Evolutionary conservation across 2,797 vertebrate genomes (phyloP).

Genomic region (Darevskia nairensis): DNA sequence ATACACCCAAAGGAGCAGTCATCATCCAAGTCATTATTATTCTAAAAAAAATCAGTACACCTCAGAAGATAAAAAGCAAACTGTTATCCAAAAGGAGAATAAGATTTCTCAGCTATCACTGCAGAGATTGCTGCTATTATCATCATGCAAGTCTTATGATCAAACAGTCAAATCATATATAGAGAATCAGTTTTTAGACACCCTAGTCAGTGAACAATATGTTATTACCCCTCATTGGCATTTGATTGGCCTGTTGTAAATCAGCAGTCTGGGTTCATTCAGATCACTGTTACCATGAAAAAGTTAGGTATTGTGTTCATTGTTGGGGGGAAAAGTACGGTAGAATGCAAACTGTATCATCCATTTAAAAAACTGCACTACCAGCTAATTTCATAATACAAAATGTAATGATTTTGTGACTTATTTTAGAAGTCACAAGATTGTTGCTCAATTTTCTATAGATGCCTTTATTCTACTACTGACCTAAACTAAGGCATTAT

Average conservation of each 20-base stretch:
- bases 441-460: neutral
- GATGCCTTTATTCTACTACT: neutral
- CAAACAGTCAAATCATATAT: neutral
- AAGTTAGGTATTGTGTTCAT: no score
- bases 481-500: neutral
- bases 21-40: neutral
- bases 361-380: neutral
- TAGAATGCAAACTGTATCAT: neutral
- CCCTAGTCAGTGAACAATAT: neutral
- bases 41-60: constrained; percentile 1
- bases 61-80: neutral
- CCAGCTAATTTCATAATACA: neutral
- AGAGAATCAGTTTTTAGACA: neutral
- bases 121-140: fast-evolving
- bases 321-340: neutral
- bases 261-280: neutral
- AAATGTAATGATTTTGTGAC: no score
- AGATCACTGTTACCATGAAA: neutral
- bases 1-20: neutral
- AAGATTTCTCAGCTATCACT: neutral
- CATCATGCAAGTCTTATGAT: constrained; percentile 15
- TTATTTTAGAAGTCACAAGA: neutral
- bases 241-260: neutral
- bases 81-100: neutral
- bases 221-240: neutral